Percentiles rank a stretch among this genome's conserved stretches.
Evolutionary conservation across 2,888 invertebrate genomes (phyloP).

Genomic region (Chymomyza amoena): DNA sequence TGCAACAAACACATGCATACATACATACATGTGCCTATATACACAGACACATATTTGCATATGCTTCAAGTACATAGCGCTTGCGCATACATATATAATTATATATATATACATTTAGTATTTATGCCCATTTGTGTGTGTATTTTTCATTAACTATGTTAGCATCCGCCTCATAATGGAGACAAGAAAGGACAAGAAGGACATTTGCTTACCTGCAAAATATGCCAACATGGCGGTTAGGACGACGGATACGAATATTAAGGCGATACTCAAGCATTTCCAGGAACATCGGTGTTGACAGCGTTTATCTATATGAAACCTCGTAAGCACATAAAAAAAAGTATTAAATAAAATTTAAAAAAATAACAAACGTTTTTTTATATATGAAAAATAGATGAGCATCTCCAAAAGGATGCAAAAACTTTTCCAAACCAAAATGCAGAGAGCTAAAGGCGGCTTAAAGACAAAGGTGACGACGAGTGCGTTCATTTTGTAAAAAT

Average conservation of each 20-base stretch:
- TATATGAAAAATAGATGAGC: too few species aligned
- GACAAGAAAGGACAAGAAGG: not conserved
- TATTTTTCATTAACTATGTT: slow-evolving; percentile 65
- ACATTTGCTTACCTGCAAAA: slow-evolving; percentile 89
- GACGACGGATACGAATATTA: slow-evolving; percentile 93
- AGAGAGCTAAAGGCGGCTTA: too few species aligned
- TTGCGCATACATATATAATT: not conserved
- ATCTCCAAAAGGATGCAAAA: too few species aligned
- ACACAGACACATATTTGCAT: not conserved
- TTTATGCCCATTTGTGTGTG: slow-evolving; percentile 55
- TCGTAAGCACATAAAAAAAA: slow-evolving; percentile 51
- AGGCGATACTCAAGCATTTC: slow-evolving; percentile 96
- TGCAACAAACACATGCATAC: not conserved
- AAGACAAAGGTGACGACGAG: too few species aligned
- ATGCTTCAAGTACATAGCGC: not conserved
- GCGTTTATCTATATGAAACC: slow-evolving; percentile 95
- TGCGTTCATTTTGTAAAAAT: too few species aligned
- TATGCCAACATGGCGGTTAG: slow-evolving; percentile 96
- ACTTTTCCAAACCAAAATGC: too few species aligned
- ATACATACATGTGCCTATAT: not conserved
- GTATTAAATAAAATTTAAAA: slow-evolving; percentile 14
- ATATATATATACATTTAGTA: not conserved
- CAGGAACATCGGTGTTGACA: slow-evolving; percentile 97
- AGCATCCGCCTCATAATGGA: slow-evolving; percentile 50
- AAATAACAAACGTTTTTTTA: not conserved